Percentiles rank a stretch among this genome's conserved stretches.
Evolutionary conservation across 1,140 invertebrate species (phyloP).

Genomic region (Drosophila pruinosa): DNA sequence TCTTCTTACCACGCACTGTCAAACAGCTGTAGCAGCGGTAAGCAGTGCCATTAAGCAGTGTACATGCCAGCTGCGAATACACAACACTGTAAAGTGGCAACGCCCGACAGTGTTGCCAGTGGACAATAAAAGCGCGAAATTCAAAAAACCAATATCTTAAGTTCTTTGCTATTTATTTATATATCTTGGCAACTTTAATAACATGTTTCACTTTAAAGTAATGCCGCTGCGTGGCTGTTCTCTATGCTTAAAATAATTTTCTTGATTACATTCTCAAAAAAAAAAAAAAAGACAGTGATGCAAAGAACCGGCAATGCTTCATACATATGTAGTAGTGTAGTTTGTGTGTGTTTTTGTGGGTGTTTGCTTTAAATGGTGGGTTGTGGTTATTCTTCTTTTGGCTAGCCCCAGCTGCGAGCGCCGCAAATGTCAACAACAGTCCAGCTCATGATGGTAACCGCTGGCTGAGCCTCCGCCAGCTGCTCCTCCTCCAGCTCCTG

Average conservation of each 20-base stretch:
- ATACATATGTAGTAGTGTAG: slow-evolving; percentile 8
- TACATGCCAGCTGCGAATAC: neutral
- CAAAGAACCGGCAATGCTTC: neutral
- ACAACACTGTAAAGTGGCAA: slow-evolving; percentile 10
- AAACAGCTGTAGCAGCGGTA: slow-evolving; percentile 18
- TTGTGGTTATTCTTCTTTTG: slow-evolving; percentile 8
- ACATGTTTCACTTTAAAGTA: slow-evolving; percentile 55
- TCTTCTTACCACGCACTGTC: slow-evolving; percentile 14
- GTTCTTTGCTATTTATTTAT: slow-evolving; percentile 19
- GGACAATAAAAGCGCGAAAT: neutral
- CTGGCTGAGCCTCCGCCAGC: slow-evolving; percentile 8
- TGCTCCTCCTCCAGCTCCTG: neutral
- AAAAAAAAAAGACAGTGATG: slow-evolving; percentile 23
- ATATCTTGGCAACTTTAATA: slow-evolving; percentile 56
- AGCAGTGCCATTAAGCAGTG: slow-evolving; percentile 5
- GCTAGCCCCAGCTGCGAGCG: slow-evolving; percentile 64
- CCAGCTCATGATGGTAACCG: slow-evolving; percentile 59
- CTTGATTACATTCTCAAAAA: slow-evolving; percentile 33
- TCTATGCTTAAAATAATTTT: slow-evolving; percentile 43
- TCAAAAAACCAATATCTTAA: neutral
- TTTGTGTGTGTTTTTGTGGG: neutral
- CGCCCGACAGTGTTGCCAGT: neutral
- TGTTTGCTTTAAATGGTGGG: slow-evolving; percentile 42
- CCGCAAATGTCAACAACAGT: slow-evolving; percentile 61
- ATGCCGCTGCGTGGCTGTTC: slow-evolving; percentile 23